Evolutionary conservation across 2,113 vertebrate species (phyloP).

Genomic region (Oreocharis arfaki): DNA sequence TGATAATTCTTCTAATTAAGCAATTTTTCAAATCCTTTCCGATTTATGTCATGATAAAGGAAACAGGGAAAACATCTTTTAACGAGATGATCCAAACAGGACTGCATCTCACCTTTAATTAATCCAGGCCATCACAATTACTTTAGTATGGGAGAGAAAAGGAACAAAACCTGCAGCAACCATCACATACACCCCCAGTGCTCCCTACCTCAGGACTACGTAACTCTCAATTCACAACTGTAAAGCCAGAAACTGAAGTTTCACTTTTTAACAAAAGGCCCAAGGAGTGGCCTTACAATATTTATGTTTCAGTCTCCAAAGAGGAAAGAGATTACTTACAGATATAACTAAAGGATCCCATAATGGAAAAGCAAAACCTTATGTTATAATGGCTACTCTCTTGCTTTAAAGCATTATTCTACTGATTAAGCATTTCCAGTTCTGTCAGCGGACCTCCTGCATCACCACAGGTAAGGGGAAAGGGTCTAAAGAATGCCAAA

Average conservation of each 20-base stretch:
- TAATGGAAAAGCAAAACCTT: not conserved
- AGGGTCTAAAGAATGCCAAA: not conserved
- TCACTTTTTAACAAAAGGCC: not conserved
- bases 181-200: not conserved
- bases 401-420: not conserved
- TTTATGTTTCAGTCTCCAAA: not conserved
- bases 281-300: not conserved
- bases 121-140: not conserved
- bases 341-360: not conserved
- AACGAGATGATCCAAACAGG: not conserved
- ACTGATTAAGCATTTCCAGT: not conserved
- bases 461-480: not conserved
- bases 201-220: rapidly evolving
- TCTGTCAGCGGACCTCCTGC: not conserved
- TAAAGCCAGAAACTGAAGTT: not conserved
- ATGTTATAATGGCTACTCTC: not conserved
- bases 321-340: not conserved
- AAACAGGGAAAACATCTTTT: not conserved
- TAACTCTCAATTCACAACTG: not conserved
- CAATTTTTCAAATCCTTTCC: not conserved
- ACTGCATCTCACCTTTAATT: not conserved
- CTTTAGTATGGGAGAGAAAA: not conserved
- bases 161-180: not conserved
- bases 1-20: not conserved
- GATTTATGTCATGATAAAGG: not conserved